These are phyloP conservation scores for Cabera pusaria DNA, from an alignment of 2,888 invertebrate genomes.

Conservation along the genomic window DNA sequence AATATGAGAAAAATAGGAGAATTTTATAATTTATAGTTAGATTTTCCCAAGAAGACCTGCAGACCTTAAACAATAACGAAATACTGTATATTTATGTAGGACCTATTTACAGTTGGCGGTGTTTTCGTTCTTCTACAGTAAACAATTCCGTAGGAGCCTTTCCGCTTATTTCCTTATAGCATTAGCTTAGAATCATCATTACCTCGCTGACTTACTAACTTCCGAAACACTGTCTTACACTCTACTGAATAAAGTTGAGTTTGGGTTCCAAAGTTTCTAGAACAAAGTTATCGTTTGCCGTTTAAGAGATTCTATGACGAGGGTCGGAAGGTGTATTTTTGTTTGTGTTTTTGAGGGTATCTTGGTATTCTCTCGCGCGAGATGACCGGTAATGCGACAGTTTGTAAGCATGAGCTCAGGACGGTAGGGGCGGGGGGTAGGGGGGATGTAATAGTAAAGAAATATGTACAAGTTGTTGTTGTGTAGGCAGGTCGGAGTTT, in stretches of 20 bases:
- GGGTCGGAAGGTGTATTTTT: conserved; percentile 49
- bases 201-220: conserved; percentile 47
- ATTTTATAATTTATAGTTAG: neutral
- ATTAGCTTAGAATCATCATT: conserved; percentile 76
- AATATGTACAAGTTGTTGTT: conserved; percentile 74
- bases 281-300: conserved; percentile 40
- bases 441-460: conserved; percentile 64
- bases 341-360: conserved; percentile 35
- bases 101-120: conserved; percentile 27
- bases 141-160: conserved; percentile 59
- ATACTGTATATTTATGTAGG: conserved; percentile 24
- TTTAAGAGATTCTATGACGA: conserved; percentile 34
- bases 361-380: conserved; percentile 59
- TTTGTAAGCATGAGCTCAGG: conserved; percentile 82
- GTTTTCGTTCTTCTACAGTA: conserved; percentile 42
- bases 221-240: conserved; percentile 43
- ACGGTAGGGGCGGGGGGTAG: conserved; percentile 43
- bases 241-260: conserved; percentile 49
- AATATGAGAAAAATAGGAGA: too few species aligned
- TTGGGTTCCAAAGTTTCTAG: conserved; percentile 37
- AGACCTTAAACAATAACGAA: conserved; percentile 19
- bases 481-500: conserved; percentile 49
- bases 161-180: conserved; percentile 67
- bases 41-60: conserved; percentile 13
- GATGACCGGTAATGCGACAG: conserved; percentile 79